These are phyloP conservation scores for Tapirus indicus DNA, from an alignment of 2,797 vertebrate species.

Conservation along the genomic window DNA sequence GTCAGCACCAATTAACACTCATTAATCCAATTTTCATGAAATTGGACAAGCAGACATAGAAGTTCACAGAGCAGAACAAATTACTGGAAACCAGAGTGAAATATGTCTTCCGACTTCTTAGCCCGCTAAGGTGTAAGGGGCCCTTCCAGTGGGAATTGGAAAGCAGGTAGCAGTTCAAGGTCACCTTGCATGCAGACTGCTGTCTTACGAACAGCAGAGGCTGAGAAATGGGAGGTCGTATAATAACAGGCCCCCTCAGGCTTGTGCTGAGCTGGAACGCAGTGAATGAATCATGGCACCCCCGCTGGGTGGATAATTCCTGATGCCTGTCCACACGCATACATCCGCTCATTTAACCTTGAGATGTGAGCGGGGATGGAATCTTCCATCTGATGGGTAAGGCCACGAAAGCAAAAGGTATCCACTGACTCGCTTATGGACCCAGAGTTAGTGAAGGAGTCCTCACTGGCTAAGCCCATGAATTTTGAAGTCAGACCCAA, in stretches of 20 bases:
- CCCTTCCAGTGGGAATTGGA: not conserved
- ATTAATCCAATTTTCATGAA: constrained; percentile 69
- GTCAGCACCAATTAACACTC: constrained; percentile 53
- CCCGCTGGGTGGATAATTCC: not conserved
- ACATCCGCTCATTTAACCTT: not conserved
- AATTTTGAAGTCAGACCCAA: not conserved
- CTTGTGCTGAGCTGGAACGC: not conserved
- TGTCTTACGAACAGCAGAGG: not conserved
- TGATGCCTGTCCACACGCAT: not conserved
- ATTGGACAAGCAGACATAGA: constrained; percentile 31
- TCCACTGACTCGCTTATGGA: not conserved
- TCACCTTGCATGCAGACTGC: not conserved
- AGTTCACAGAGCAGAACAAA: constrained; percentile 67
- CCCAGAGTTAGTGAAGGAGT: not conserved
- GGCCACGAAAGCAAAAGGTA: not conserved
- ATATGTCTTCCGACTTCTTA: not conserved
- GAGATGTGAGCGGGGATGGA: not conserved
- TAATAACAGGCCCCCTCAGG: too few relatives aligned
- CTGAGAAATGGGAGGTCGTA: not conserved
- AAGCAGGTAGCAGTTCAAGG: not conserved
- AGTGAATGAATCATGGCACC: not conserved
- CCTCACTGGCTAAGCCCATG: not conserved
- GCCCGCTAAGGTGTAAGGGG: not conserved
- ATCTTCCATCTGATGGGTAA: not conserved
- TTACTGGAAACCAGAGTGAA: constrained; percentile 1